Evolutionary conservation across 2,888 invertebrate species (phyloP).

Genomic region (Papilio demoleus): DNA sequence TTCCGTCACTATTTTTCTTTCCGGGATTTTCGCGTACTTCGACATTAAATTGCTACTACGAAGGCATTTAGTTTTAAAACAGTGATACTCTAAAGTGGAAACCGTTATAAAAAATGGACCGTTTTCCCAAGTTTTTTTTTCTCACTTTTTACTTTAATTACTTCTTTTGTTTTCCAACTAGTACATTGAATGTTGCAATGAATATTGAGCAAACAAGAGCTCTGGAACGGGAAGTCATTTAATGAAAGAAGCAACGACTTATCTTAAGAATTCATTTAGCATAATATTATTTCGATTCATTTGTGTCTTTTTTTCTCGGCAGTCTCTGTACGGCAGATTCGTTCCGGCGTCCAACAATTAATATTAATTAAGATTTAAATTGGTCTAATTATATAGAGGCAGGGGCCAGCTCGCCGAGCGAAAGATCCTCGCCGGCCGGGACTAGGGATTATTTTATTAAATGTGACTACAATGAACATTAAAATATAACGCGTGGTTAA

Average conservation of each 20-base stretch:
- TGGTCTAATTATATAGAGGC: conserved; percentile 82
- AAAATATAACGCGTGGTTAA: conserved; percentile 20
- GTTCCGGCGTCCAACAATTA: conserved; percentile 81
- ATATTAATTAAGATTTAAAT: conserved; percentile 84
- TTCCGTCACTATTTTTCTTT: conserved; percentile 23
- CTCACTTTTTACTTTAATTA: conserved; percentile 12
- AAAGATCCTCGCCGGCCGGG: conserved; percentile 63
- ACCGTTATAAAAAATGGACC: conserved; percentile 1
- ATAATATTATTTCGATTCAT: conserved; percentile 58
- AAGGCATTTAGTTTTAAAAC: conserved; percentile 10
- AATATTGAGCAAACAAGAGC: neutral
- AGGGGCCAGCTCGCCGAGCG: conserved; percentile 71
- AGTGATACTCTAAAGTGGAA: neutral
- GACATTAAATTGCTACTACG: conserved; percentile 19
- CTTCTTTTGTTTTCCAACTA: conserved; percentile 12
- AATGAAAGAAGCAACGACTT: conserved; percentile 24
- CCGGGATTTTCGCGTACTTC: conserved; percentile 14
- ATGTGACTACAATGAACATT: conserved; percentile 40
- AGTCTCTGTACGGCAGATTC: conserved; percentile 80
- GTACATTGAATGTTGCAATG: conserved; percentile 13
- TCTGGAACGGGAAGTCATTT: conserved; percentile 8
- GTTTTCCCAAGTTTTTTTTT: neutral
- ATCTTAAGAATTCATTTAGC: conserved; percentile 46
- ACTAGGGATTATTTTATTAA: conserved; percentile 57
- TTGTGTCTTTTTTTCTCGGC: conserved; percentile 63